Conservation (phyloP, 2,888 invertebrate species). For the Phaonia tiefii region DNA sequence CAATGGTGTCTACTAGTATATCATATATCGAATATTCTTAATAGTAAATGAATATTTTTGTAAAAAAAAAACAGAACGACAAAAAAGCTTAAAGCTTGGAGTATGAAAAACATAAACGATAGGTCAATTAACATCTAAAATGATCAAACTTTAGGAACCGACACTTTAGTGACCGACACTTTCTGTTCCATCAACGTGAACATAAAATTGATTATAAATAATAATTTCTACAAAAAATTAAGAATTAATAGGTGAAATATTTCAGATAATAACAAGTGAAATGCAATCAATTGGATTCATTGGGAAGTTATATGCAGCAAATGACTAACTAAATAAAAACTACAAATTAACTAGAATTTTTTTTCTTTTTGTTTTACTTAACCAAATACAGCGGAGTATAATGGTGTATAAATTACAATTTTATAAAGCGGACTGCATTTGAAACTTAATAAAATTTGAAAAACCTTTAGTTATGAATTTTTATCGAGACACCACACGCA, state of each 20-base stretch:
- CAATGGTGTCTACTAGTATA: conserved; percentile 27
- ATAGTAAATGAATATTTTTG: conserved; percentile 13
- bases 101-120: conserved; percentile 38
- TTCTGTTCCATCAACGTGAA: not conserved
- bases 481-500: conserved; percentile 5
- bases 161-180: not conserved
- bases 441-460: conserved; percentile 1
- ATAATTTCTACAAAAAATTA: conserved; percentile 36
- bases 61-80: conserved; percentile 37
- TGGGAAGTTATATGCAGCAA: not conserved
- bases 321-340: conserved; percentile 17
- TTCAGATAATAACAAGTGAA: conserved; percentile 36
- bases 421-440: conserved; percentile 4
- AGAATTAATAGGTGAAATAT: not conserved
- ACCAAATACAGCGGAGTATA: not conserved
- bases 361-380: not conserved
- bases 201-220: not conserved
- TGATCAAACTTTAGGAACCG: conserved; percentile 19
- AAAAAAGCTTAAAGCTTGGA: conserved; percentile 40
- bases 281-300: conserved; percentile 8
- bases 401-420: conserved; percentile 10
- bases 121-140: not conserved
- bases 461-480: not conserved
- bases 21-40: conserved; percentile 26
- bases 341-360: not conserved